Conservation (phyloP, 1,140 invertebrate genomes). For the Brachionus rotundiformis region DNA sequence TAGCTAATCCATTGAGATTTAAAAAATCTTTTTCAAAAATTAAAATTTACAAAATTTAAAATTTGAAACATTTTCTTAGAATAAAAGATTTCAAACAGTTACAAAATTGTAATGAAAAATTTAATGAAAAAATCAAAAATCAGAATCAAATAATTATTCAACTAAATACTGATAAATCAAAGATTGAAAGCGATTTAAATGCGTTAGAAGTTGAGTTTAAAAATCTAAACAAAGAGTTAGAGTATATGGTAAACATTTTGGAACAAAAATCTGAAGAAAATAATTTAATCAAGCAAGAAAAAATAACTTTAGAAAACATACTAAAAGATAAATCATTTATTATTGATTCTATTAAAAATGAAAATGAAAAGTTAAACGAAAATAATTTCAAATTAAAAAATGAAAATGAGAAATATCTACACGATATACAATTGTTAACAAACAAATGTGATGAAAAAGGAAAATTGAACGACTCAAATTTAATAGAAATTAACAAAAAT, state of each 20-base stretch:
- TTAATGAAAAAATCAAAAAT: neutral
- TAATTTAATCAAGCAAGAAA: conserved; percentile 24
- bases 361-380: neutral
- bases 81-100: neutral
- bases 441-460: too few species aligned
- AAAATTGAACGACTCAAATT: neutral
- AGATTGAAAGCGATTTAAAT: neutral
- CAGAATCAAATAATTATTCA: neutral
- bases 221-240: neutral
- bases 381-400: conserved; percentile 10
- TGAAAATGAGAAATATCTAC: neutral
- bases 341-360: neutral
- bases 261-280: conserved; percentile 8
- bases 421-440: too few species aligned
- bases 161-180: neutral
- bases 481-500: neutral
- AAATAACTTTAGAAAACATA: conserved; percentile 8
- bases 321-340: neutral
- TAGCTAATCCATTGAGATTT: too few species aligned
- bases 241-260: neutral
- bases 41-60: too few species aligned
- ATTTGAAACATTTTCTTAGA: too few species aligned
- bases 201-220: too few species aligned
- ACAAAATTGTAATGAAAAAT: neutral
- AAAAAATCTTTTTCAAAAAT: too few species aligned